Conservation (phyloP, 2,888 invertebrate species). For the Oscheius sp. region DNA sequence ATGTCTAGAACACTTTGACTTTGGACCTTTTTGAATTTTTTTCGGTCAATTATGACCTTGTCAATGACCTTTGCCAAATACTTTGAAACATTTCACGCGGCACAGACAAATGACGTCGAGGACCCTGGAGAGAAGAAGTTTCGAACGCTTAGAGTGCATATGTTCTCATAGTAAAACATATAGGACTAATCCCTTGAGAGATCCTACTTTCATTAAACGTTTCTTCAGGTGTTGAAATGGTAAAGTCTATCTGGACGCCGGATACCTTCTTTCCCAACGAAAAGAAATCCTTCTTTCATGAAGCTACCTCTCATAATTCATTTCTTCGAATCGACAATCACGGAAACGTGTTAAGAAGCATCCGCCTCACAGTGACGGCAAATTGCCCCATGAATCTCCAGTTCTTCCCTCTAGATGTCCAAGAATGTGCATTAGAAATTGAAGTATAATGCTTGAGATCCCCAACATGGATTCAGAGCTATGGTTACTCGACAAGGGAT, state of each 20-base stretch:
- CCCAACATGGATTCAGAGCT: constrained; percentile 52
- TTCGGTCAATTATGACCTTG: no score
- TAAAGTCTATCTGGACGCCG: constrained; percentile 69
- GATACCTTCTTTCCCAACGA: constrained; percentile 70
- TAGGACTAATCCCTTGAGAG: no score
- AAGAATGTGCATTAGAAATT: constrained; percentile 67
- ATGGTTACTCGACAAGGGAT: constrained; percentile 71
- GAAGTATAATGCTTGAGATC: constrained; percentile 46
- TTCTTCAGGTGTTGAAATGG: constrained; percentile 68
- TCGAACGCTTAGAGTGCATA: no score
- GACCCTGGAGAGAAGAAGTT: no score
- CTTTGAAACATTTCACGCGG: no score
- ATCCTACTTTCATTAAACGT: no score
- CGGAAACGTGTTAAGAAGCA: constrained; percentile 68
- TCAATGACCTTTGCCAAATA: no score
- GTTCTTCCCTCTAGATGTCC: constrained; percentile 68
- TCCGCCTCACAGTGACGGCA: constrained; percentile 69
- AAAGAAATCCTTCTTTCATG: constrained; percentile 70
- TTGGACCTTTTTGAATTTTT: no score
- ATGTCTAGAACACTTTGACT: no score
- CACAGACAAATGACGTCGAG: no score
- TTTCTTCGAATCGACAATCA: constrained; percentile 69
- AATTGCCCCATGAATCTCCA: constrained; percentile 70
- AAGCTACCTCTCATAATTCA: constrained; percentile 70
- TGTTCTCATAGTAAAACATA: no score